Conservation (phyloP, 2,888 invertebrate genomes). For the Poecilus cupreus region DNA sequence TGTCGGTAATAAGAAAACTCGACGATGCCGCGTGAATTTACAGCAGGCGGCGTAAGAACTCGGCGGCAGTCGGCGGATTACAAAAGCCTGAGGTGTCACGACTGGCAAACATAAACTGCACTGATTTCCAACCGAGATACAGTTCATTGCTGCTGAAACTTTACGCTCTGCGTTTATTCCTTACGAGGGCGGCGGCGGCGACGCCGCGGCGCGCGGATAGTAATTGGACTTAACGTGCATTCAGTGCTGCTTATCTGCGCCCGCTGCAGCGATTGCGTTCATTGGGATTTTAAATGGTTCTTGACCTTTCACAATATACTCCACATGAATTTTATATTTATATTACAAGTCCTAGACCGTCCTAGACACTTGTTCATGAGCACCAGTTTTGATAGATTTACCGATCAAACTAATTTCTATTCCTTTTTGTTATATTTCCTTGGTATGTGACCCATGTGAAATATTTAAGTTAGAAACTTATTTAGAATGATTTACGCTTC, state of each 20-base stretch:
- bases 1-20: slow-evolving; percentile 59
- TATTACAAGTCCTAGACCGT: too few species aligned
- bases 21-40: slow-evolving; percentile 57
- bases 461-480: too few species aligned
- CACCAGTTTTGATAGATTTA: too few species aligned
- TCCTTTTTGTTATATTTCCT: too few species aligned
- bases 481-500: too few species aligned
- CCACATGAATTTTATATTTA: slow-evolving; percentile 12
- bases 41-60: slow-evolving; percentile 43
- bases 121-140: slow-evolving; percentile 56
- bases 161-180: slow-evolving; percentile 47
- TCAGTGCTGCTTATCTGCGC: slow-evolving; percentile 10
- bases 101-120: slow-evolving; percentile 56
- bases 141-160: slow-evolving; percentile 55
- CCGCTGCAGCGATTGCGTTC: not conserved
- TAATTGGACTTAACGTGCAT: slow-evolving; percentile 26
- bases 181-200: not conserved
- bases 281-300: slow-evolving; percentile 9
- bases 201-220: not conserved
- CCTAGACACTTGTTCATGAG: too few species aligned
- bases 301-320: not conserved
- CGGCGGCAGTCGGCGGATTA: slow-evolving; percentile 52
- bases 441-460: too few species aligned
- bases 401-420: too few species aligned
- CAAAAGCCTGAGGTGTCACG: slow-evolving; percentile 56